Evolutionary conservation across 1,140 invertebrate species (phyloP).

Genomic region (Lamellibrachia luymesi): DNA sequence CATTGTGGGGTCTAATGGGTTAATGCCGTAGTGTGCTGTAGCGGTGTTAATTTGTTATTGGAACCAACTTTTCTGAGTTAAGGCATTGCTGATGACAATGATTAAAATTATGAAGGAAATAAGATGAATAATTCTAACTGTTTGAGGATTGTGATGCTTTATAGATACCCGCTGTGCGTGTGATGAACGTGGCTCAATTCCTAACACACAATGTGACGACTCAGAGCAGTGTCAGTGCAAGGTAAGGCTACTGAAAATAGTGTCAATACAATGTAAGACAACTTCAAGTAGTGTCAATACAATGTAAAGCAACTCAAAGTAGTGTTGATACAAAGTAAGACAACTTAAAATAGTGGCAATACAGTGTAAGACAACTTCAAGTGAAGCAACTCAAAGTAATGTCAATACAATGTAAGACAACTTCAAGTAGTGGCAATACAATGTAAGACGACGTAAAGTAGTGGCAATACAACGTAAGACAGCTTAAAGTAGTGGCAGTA

Average conservation of each 20-base stretch:
- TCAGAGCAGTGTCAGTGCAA: conserved; percentile 23
- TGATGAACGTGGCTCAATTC: not conserved
- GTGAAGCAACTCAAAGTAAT: conserved; percentile 17
- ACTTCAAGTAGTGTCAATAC: not conserved
- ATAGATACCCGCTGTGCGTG: not conserved
- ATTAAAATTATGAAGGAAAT: not conserved
- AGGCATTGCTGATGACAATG: not conserved
- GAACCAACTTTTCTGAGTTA: not conserved
- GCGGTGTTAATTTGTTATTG: not conserved
- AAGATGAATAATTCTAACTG: not conserved
- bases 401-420: conserved; percentile 5
- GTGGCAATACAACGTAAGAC: too few species aligned
- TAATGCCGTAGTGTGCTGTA: not conserved
- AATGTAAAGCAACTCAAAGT: not conserved
- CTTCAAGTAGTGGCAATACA: not conserved
- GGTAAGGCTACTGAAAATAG: not conserved
- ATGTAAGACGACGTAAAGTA: not conserved
- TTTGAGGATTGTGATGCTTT: not conserved
- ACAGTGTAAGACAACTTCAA: not conserved
- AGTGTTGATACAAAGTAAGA: not conserved
- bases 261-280: not conserved
- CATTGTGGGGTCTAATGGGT: too few species aligned
- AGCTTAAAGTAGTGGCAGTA: too few species aligned
- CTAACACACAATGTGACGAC: conserved; percentile 16
- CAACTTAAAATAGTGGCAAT: not conserved